Conservation (phyloP, 2,888 invertebrate genomes). For the Cactoblastis cactorum region DNA sequence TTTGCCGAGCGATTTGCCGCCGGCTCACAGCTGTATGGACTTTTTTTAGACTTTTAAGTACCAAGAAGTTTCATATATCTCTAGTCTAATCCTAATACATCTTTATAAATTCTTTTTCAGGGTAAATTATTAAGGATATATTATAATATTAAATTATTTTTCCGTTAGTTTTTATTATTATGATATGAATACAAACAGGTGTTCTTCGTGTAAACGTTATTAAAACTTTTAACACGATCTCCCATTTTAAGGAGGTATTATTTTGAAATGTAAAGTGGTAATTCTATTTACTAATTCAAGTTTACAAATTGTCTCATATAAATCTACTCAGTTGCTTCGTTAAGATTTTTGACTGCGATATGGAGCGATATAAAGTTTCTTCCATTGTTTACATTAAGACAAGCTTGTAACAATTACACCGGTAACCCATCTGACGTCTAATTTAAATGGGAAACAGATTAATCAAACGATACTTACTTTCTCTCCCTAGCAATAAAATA, state of each 20-base stretch:
- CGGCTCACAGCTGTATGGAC: conserved; percentile 39
- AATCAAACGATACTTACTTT: conserved; percentile 70
- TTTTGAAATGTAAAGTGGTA: neutral
- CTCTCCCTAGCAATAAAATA: conserved; percentile 60
- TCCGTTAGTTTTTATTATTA: too few relatives aligned
- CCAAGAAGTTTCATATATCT: conserved; percentile 20
- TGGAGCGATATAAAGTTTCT: conserved; percentile 24
- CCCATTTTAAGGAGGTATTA: neutral
- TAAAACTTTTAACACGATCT: neutral
- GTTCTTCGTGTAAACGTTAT: neutral
- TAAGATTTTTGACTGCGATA: conserved; percentile 17
- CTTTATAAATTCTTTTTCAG: too few relatives aligned
- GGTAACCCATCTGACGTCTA: conserved; percentile 61
- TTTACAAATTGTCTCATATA: conserved; percentile 17
- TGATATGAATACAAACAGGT: neutral
- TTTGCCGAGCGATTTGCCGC: conserved; percentile 67
- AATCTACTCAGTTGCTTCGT: conserved; percentile 8
- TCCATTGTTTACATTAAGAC: conserved; percentile 53
- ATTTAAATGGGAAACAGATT: conserved; percentile 69
- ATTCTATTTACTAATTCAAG: conserved; percentile 22
- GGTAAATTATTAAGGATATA: neutral
- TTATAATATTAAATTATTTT: too few relatives aligned
- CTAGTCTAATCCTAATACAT: neutral
- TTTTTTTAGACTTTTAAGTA: conserved; percentile 21
- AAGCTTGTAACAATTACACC: conserved; percentile 57